Percentiles rank a stretch among this genome's conserved stretches.
Conservation (phyloP, 2,797 vertebrate species). For the Phalanger gymnotis region DNA sequence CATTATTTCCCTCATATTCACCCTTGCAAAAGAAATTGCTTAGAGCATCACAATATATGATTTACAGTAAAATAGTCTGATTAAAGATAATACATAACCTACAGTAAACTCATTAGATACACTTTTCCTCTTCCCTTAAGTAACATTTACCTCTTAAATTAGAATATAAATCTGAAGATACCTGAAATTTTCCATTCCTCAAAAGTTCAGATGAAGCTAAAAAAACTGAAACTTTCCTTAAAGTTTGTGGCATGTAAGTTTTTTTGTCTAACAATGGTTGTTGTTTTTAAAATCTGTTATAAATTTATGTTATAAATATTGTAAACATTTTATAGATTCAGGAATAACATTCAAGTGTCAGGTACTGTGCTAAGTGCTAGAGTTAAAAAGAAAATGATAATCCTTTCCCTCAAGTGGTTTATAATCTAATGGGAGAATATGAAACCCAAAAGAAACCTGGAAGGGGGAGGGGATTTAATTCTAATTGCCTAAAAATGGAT, state of each 20-base stretch:
- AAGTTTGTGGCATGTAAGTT: not conserved
- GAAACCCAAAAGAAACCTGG: not conserved
- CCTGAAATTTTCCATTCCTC: not conserved
- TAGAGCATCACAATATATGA: constrained; percentile 12
- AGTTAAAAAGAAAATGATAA: not conserved
- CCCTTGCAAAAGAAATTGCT: constrained; percentile 12
- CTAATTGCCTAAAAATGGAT: not conserved
- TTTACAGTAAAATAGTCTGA: constrained; percentile 28
- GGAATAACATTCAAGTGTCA: not conserved
- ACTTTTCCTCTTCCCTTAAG: not conserved
- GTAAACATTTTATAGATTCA: not conserved
- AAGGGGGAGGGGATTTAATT: not conserved
- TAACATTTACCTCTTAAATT: not conserved
- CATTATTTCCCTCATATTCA: not conserved
- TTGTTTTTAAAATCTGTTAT: not conserved
- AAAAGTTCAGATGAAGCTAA: not conserved
- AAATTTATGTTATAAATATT: not conserved
- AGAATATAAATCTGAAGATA: not conserved
- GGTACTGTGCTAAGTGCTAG: not conserved
- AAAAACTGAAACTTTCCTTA: not conserved
- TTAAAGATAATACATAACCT: constrained; percentile 17
- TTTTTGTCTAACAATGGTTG: not conserved
- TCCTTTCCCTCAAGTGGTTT: not conserved
- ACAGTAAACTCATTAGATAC: not conserved
- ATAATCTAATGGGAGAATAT: not conserved